Percentiles rank a stretch among this genome's conserved stretches.
These are phyloP conservation scores for Nanger granti DNA, from an alignment of 2,113 vertebrate genomes.

Conservation along the genomic window DNA sequence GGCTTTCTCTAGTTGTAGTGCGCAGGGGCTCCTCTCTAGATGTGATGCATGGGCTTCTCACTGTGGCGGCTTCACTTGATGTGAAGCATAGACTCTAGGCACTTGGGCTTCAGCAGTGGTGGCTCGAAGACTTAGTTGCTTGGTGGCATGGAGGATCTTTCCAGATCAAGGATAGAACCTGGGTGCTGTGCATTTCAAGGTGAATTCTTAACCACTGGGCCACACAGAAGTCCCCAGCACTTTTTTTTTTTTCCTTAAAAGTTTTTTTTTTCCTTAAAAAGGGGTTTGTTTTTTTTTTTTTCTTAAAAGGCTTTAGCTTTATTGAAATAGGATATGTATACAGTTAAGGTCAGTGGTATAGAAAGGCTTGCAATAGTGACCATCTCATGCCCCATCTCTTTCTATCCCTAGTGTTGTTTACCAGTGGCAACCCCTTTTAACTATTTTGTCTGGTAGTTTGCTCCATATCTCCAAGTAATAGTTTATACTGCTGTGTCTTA, in stretches of 20 bases:
- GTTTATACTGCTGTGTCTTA: neutral
- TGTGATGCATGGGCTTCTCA: neutral
- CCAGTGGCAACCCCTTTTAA: neutral
- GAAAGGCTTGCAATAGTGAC: neutral
- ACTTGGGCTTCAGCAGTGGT: neutral
- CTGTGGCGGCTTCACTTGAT: neutral
- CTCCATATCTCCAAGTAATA: conserved; percentile 9
- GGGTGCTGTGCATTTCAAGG: neutral
- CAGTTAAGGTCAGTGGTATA: neutral
- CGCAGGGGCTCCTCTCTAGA: neutral
- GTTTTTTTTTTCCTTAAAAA: neutral
- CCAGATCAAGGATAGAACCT: neutral
- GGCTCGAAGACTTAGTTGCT: neutral
- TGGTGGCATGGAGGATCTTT: neutral
- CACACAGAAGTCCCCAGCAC: neutral
- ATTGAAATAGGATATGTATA: neutral
- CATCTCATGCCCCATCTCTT: neutral
- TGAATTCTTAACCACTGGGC: neutral
- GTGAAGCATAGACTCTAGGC: neutral
- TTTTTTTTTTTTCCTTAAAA: neutral
- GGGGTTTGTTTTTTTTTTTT: neutral
- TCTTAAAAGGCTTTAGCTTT: neutral
- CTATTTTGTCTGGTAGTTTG: neutral
- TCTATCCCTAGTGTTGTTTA: neutral
- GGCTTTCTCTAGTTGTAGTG: neutral